Percentiles rank a stretch among this genome's conserved stretches.
These are phyloP conservation scores for Eulemur macaco DNA, from an alignment of 2,113 vertebrate species.

Conservation along the genomic window DNA sequence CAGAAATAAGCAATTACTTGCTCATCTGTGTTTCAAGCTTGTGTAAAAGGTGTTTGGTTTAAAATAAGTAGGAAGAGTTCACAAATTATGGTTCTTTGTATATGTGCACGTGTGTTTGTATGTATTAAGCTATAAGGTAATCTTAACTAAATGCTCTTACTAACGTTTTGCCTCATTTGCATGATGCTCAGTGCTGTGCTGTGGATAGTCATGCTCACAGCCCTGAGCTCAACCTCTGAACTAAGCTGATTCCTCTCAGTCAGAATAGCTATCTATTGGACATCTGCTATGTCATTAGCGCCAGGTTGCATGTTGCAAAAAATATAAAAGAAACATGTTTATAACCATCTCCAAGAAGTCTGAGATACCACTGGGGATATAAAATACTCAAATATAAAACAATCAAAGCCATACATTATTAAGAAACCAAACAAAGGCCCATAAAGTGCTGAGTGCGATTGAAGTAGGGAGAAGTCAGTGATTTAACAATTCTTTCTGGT, in stretches of 20 bases:
- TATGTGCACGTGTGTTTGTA: not conserved
- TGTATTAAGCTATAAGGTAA: not conserved
- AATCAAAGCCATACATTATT: not conserved
- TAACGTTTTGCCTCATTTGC: not conserved
- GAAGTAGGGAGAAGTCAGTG: not conserved
- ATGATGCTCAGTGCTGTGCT: not conserved
- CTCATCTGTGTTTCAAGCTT: not conserved
- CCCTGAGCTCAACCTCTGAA: not conserved
- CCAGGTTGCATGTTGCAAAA: not conserved
- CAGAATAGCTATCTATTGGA: not conserved
- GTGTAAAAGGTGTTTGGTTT: not conserved
- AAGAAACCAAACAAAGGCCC: not conserved
- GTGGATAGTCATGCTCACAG: not conserved
- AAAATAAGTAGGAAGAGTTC: not conserved
- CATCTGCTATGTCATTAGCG: not conserved
- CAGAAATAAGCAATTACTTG: not conserved
- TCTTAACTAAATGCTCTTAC: not conserved
- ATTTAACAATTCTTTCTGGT: not conserved
- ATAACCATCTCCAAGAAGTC: not conserved
- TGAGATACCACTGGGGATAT: not conserved
- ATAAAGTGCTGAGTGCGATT: not conserved
- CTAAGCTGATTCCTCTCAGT: not conserved
- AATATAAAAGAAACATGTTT: not conserved
- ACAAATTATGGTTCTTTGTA: not conserved
- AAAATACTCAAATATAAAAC: not conserved